These are phyloP conservation scores for Lobophora halterata DNA, from an alignment of 2,888 invertebrate species.

Conservation along the genomic window DNA sequence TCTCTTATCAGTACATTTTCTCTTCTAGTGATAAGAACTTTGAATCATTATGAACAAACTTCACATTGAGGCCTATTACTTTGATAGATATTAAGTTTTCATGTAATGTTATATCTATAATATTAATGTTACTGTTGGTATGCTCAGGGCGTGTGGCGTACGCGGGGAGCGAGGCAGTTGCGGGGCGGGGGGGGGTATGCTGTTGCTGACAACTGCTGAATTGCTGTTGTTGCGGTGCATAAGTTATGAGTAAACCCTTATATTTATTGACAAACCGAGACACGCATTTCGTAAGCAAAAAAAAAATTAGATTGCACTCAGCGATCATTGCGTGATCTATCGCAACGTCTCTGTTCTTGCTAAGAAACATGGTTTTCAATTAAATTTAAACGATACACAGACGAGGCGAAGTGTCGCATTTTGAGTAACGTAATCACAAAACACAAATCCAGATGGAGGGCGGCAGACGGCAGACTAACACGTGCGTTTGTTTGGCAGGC, in stretches of 20 bases:
- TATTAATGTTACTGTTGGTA: constrained; percentile 74
- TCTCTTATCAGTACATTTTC: constrained; percentile 5
- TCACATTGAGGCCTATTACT: constrained; percentile 12
- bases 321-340: constrained; percentile 18
- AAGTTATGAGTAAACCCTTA: constrained; percentile 80
- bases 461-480: constrained; percentile 60
- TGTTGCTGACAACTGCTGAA: constrained; percentile 78
- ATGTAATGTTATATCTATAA: constrained; percentile 40
- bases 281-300: constrained; percentile 54
- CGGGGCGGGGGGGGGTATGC: constrained; percentile 69
- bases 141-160: constrained; percentile 77
- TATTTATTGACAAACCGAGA: constrained; percentile 71
- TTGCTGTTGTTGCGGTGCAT: constrained; percentile 77
- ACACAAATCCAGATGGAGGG: constrained; percentile 28
- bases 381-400: constrained; percentile 3
- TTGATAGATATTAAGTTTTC: constrained; percentile 19
- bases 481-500: constrained; percentile 78
- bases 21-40: constrained; percentile 1
- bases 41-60: constrained; percentile 3
- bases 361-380: constrained; percentile 1
- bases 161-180: constrained; percentile 72
- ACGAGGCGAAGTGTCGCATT: constrained; percentile 21
- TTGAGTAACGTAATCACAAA: constrained; percentile 9
- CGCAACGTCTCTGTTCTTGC: constrained; percentile 13
- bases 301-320: constrained; percentile 25